A percentile compares a stretch with the other conserved stretches of the same genome.
These are phyloP conservation scores for Gortyna flavago DNA, from an alignment of 2,888 invertebrate genomes.

Conservation along the genomic window DNA sequence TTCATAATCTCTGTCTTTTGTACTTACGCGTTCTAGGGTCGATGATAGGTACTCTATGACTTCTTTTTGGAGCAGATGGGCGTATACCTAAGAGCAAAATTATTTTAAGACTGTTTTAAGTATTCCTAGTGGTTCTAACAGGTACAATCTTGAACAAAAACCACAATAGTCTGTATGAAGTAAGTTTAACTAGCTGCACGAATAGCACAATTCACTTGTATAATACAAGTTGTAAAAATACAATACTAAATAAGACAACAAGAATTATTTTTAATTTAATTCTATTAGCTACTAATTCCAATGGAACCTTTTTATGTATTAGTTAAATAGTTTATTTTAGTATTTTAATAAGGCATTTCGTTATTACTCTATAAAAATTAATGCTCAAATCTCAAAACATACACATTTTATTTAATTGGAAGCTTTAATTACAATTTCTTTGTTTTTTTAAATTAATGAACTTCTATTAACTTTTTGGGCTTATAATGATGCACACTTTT, in stretches of 20 bases:
- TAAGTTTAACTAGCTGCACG: slow-evolving; percentile 30
- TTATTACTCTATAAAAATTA: slow-evolving; percentile 29
- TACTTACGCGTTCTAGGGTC: slow-evolving; percentile 85
- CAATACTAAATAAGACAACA: neutral
- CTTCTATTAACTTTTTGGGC: neutral
- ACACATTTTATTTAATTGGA: slow-evolving; percentile 42
- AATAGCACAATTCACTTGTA: slow-evolving; percentile 15
- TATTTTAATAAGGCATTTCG: slow-evolving; percentile 24
- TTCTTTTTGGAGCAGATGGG: slow-evolving; percentile 78
- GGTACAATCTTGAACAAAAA: slow-evolving; percentile 5
- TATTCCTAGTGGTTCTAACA: slow-evolving; percentile 1
- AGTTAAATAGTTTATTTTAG: neutral
- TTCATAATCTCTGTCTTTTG: neutral
- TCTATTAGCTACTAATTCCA: neutral
- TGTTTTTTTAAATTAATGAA: neutral
- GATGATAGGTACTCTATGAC: slow-evolving; percentile 83
- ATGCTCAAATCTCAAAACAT: slow-evolving; percentile 32
- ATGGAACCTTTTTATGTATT: neutral
- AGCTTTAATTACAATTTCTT: slow-evolving; percentile 3
- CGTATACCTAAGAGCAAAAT: slow-evolving; percentile 79
- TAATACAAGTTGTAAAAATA: slow-evolving; percentile 4
- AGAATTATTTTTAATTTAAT: neutral
- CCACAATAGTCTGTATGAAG: slow-evolving; percentile 5
- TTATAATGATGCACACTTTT: neutral
- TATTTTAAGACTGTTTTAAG: slow-evolving; percentile 21